Percentiles rank a stretch among this genome's conserved stretches.
Conservation (phyloP, 1,140 invertebrate genomes). For the Leptoteleia sp. region DNA sequence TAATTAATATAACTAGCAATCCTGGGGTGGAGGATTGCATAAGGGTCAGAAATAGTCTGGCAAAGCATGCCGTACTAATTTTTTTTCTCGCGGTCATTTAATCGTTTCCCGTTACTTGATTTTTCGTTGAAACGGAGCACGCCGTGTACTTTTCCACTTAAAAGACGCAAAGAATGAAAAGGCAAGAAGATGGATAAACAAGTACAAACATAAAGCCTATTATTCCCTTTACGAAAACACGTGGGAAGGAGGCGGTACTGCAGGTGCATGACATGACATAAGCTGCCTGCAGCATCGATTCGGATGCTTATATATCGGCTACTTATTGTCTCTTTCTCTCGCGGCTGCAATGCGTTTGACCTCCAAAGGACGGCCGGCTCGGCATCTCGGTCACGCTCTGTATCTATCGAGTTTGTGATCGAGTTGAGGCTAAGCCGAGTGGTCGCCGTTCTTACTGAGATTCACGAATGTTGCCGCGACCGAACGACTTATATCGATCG, state of each 20-base stretch:
- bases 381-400: constrained; percentile 63
- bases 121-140: no score
- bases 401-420: constrained; percentile 60
- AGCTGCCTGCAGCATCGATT: constrained; percentile 28
- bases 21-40: no score
- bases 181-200: constrained; percentile 31
- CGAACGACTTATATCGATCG: no score
- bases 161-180: constrained; percentile 9
- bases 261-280: constrained; percentile 43
- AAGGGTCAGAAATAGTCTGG: no score
- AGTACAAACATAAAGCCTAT: constrained; percentile 21
- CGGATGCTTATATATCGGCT: constrained; percentile 35
- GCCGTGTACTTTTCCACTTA: no score
- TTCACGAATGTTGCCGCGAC: no score
- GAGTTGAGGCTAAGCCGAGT: constrained; percentile 51
- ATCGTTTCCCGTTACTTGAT: no score
- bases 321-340: constrained; percentile 62
- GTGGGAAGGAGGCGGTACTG: constrained; percentile 26
- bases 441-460: no score
- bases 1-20: no score
- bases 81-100: no score
- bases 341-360: constrained; percentile 54
- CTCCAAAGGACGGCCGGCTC: constrained; percentile 62
- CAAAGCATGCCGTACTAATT: no score
- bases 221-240: constrained; percentile 20